A percentile compares a stretch with the other conserved stretches of the same genome.
phyloP scores from a whole-genome alignment of 2,888 invertebrate genomes.

The Rotaria sp. region DNA sequence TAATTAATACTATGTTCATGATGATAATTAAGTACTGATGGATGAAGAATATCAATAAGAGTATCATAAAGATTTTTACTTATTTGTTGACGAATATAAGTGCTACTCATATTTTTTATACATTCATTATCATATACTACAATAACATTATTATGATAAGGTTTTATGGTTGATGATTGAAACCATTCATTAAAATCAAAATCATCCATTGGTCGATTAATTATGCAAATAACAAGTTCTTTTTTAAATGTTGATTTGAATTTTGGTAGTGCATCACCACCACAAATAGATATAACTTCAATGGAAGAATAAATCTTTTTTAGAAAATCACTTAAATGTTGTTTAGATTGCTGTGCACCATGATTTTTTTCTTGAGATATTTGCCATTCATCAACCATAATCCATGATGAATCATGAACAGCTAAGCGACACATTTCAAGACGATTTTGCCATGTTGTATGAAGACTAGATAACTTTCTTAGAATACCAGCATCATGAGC shows the following conservation, averaged over 20 bases:
- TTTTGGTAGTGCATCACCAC: constrained; percentile 4
- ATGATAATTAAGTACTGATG: not conserved
- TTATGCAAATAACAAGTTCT: not conserved
- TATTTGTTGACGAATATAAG: not conserved
- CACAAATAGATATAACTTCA: not conserved
- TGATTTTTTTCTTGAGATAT: not conserved
- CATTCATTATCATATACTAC: not conserved
- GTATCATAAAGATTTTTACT: not conserved
- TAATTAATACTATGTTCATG: not conserved
- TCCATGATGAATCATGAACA: constrained; percentile 2
- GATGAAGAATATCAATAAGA: not conserved
- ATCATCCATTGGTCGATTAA: not conserved
- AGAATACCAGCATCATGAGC: not conserved
- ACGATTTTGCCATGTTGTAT: constrained; percentile 21
- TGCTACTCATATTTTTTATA: not conserved
- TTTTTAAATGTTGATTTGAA: not conserved
- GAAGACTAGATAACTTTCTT: not conserved
- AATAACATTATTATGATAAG: not conserved
- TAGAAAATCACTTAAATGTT: not conserved
- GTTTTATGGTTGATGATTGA: not conserved
- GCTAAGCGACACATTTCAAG: not conserved
- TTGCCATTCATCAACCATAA: not conserved
- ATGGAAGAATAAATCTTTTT: not conserved
- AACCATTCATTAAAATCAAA: not conserved
- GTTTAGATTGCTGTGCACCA: not conserved